Evolutionary conservation across 2,113 vertebrate genomes (phyloP), one percentile per base, ranked within the genome.

Genomic region (Promerops cafer): DNA sequence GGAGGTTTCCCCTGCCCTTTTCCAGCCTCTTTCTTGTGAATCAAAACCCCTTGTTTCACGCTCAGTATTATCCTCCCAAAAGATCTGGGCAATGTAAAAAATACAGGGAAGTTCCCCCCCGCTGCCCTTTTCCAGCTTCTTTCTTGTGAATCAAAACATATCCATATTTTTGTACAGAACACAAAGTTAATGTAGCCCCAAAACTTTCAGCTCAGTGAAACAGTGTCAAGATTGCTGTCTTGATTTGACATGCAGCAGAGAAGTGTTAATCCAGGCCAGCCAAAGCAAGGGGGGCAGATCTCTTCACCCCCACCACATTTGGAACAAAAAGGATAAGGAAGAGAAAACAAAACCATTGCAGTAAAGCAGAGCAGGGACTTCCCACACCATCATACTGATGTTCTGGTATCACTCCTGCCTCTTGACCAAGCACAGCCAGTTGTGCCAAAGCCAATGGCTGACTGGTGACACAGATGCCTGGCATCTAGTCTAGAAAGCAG

Each of bases 71-170:
- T 10, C 10, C 18, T 54, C 23, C 26, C 71, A 75, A 89, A 56
- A 85, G 42, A 56, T 31, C 1, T n/a, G 26, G 13, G 30, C 35
- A 63, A 47, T 0, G 5, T 40, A 40, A 83, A 87, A 72, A 33
- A 56, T 42, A 40, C 0, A 2, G 24, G 45, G 35, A 74, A 9
- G 26, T 16, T 57, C 21, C 26, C 1, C 1, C 10, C 11, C 6
- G n/a, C n/a, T n/a, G 3, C 22, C 31, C 19, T 37, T 63, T 66
- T 35, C 31, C 35, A 83, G 33, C 13, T 35, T 17, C 28, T 9
- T 93, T 64, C 39, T 40, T 37, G 20, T 31, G 9, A 78, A 78
- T 28, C 27, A 63, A 61, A 75, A 75, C 2, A 5, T 37, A 64
- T 11, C 24, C 21, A 27, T 5, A 2, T 59, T 37, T 61, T 75